Conservation (phyloP, 2,888 invertebrate species). For the Eulithis prunata region DNA sequence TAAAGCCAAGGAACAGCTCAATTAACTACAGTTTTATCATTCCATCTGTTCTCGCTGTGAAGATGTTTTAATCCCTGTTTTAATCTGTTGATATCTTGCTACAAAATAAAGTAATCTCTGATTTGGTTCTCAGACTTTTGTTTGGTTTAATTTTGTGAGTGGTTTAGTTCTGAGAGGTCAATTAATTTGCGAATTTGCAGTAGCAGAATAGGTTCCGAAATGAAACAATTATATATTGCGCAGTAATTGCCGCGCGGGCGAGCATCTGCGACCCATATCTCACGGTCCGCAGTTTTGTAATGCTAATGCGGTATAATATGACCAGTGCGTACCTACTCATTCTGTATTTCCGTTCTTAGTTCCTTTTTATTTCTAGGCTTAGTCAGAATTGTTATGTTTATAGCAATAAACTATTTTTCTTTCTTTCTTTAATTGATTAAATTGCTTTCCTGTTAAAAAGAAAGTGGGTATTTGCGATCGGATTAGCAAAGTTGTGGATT, state of each 20-base stretch:
- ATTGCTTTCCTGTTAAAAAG: not conserved
- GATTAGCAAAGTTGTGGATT: not conserved
- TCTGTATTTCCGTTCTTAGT: constrained; percentile 55
- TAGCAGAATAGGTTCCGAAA: constrained; percentile 53
- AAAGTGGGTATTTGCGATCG: not conserved
- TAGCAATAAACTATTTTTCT: not conserved
- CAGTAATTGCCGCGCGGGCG: constrained; percentile 71
- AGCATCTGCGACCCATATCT: constrained; percentile 81
- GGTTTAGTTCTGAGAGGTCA: constrained; percentile 22
- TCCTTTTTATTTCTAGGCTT: constrained; percentile 27
- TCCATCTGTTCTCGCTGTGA: constrained; percentile 15
- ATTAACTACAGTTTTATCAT: constrained; percentile 31
- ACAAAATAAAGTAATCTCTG: constrained; percentile 14
- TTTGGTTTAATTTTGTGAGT: constrained; percentile 10
- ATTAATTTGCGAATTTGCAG: constrained; percentile 30
- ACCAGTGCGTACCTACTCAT: constrained; percentile 51
- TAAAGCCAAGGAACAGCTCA: constrained; percentile 32
- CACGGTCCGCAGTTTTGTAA: constrained; percentile 77
- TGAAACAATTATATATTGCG: constrained; percentile 78
- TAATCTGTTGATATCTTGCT: constrained; percentile 8
- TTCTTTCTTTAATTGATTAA: too few relatives aligned
- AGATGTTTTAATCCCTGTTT: constrained; percentile 12
- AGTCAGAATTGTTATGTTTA: not conserved
- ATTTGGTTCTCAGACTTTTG: constrained; percentile 10
- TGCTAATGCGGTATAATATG: constrained; percentile 59